Evolutionary conservation across 2,797 vertebrate genomes (phyloP), one percentile per base, ranked within the genome.

Genomic region (Thalassophryne amazonica): DNA sequence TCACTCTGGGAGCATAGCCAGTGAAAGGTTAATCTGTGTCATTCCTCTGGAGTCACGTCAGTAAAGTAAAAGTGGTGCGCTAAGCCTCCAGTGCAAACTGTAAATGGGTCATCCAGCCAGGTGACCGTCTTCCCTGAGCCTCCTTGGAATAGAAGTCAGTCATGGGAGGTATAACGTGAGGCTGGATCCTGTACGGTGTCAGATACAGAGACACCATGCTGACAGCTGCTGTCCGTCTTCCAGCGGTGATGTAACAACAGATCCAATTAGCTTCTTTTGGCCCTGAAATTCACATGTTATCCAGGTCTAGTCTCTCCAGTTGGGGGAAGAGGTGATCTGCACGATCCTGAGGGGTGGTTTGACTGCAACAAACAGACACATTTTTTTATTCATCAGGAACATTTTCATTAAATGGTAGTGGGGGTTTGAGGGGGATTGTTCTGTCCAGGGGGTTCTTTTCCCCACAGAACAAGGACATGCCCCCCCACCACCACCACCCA

Each of bases 261-360:
- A 91, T 91, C 89, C 79, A 86, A 85, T 92, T 89, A 92, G 89
- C 81, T 48, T 82, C 86, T 84, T 89, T 86, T 78, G 69, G 70
- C 76, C 86, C 90, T 88, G 91, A 92, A 92, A 90, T 89, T 86
- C 80, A 21, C 36, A 41, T 41, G 69, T 70, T 79, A 87, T 73
- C 34, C 36, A 23, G 9, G 61, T 58, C 20, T 19, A 17, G 19
- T 34, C 46, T 51, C 69, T 78, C 58, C 69, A 63, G 54, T 32
- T 61, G 57, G 71, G 35, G 29, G 12, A 42, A 12, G 34, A 41
- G 45, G 48, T 29, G n/a, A n/a, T n/a, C n/a, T n/a, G n/a, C n/a
- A n/a, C n/a, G n/a, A n/a, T n/a, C n/a, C n/a, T n/a, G n/a, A n/a
- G n/a, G n/a, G n/a, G n/a, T n/a, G n/a, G n/a, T n/a, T n/a, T n/a